Percentiles rank a stretch among this genome's conserved stretches.
Conservation (phyloP, 2,888 invertebrate genomes). For the Drosophila hawaiiensis region DNA sequence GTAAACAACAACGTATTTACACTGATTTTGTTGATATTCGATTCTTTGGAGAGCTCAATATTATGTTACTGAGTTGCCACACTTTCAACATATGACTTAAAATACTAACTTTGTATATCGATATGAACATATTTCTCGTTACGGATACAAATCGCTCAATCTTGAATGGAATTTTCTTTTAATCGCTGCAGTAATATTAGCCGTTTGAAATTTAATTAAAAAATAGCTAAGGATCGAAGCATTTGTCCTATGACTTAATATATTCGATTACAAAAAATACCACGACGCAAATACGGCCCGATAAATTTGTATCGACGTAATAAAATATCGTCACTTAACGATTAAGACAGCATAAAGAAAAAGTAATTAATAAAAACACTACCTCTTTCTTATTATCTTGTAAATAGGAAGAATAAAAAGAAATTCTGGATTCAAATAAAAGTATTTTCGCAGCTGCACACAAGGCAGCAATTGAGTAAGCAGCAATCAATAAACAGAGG, state of each 20-base stretch:
- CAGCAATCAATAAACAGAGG: not conserved
- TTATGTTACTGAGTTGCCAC: constrained; percentile 39
- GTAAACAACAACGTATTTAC: constrained; percentile 33
- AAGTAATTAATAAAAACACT: constrained; percentile 32
- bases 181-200: not conserved
- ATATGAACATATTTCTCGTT: not conserved
- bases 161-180: not conserved
- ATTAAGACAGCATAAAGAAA: constrained; percentile 18
- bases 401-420: not conserved
- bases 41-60: constrained; percentile 32
- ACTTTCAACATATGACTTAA: constrained; percentile 11
- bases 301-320: not conserved
- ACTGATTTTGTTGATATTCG: constrained; percentile 56
- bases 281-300: not conserved
- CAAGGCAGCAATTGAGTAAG: not conserved
- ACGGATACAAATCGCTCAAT: not conserved
- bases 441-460: not conserved
- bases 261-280: constrained; percentile 1
- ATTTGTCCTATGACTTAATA: not conserved
- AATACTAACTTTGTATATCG: not conserved
- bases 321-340: constrained; percentile 11
- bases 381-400: not conserved
- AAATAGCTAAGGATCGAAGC: not conserved
- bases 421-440: not conserved
- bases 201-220: not conserved